Conservation (phyloP, 2,888 invertebrate genomes). For the Eudemis profundana region DNA sequence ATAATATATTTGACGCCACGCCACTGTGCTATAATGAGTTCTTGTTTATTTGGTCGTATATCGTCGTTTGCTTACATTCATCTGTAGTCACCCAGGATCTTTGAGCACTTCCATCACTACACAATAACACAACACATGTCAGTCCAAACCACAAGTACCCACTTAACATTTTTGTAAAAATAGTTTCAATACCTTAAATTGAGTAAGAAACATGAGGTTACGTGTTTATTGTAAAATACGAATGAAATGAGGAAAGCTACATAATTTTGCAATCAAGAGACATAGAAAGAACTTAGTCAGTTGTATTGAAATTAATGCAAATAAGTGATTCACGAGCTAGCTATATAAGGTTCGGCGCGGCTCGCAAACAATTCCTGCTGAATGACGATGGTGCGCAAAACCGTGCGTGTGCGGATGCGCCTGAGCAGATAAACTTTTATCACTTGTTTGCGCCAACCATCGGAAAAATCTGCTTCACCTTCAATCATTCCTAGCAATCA, state of each 20-base stretch:
- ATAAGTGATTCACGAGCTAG: conserved; percentile 9
- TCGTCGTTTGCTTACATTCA: conserved; percentile 64
- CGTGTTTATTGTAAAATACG: too few relatives aligned
- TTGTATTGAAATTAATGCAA: neutral
- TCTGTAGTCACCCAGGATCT: conserved; percentile 66
- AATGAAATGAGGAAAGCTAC: neutral
- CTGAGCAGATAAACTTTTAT: conserved; percentile 27
- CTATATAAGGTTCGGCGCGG: neutral
- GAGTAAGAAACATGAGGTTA: too few relatives aligned
- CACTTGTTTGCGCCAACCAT: neutral
- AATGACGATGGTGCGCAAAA: conserved; percentile 1
- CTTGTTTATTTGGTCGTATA: too few relatives aligned
- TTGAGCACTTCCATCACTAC: conserved; percentile 38
- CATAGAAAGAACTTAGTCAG: neutral
- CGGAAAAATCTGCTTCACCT: conserved; percentile 18
- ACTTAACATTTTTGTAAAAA: conserved; percentile 1
- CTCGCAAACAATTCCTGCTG: neutral
- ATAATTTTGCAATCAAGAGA: neutral
- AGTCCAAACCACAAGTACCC: conserved; percentile 37
- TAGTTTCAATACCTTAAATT: neutral
- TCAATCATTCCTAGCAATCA: neutral
- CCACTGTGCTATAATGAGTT: too few relatives aligned
- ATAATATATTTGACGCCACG: too few relatives aligned
- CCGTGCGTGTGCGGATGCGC: conserved; percentile 12
- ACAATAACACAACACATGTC: conserved; percentile 36